Percentiles rank a stretch among this genome's conserved stretches.
These are phyloP conservation scores for Leistus spinibarbis DNA, from an alignment of 2,888 invertebrate species.

Conservation along the genomic window DNA sequence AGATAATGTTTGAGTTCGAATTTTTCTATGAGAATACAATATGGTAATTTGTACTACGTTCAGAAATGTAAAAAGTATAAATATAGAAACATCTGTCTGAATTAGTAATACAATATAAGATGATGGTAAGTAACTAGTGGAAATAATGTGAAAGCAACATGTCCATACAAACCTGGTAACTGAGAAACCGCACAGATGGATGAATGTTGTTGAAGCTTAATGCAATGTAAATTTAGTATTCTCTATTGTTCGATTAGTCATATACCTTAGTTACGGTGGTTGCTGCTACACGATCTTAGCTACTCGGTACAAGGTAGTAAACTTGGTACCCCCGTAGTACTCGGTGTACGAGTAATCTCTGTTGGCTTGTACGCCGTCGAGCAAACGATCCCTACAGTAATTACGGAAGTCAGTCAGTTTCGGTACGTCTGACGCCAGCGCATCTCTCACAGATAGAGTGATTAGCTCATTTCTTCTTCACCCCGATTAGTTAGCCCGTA, in stretches of 20 bases:
- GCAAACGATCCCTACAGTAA: conserved; percentile 37
- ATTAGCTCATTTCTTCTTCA: conserved; percentile 44
- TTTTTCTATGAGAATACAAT: no score
- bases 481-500: neutral
- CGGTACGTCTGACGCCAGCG: conserved; percentile 5
- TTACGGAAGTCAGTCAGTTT: conserved; percentile 44
- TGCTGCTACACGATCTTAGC: neutral
- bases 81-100: no score
- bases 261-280: neutral
- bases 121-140: neutral
- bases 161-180: no score
- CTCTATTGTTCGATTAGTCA: neutral
- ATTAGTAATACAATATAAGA: no score
- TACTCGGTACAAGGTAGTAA: neutral
- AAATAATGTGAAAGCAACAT: neutral
- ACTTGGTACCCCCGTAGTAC: neutral
- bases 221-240: neutral
- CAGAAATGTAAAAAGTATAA: no score
- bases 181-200: no score
- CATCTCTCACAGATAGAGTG: conserved; percentile 43
- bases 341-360: conserved; percentile 7
- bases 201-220: no score
- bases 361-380: conserved; percentile 19
- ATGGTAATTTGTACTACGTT: no score
- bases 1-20: no score